Evolutionary conservation across 2,113 vertebrate genomes (phyloP), one percentile per base, ranked within the genome.

Genomic region (Vulpes lagopus): DNA sequence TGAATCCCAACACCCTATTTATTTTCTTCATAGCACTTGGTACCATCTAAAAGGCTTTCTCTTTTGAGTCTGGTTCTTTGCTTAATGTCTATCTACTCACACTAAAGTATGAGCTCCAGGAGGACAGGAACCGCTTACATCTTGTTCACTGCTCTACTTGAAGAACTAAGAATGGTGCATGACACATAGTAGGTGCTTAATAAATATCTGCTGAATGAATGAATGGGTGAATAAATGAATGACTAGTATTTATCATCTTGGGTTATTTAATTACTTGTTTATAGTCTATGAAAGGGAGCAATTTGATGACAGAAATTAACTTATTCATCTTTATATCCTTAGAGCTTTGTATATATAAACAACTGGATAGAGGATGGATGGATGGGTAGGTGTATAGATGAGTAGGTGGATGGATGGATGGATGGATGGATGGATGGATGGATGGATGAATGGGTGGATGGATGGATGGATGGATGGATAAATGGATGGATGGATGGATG

Each of bases 371-470:
- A 73, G 25, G 53, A 79, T 20, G 16, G 22, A 35, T 23, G 27
- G 8, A 17, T 23, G 20, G 35, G 2, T 17, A 30, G 35, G 15
- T 14, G 17, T 49, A 19, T 22, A 3, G 38, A 22, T 2, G 4
- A 38, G 3, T 25, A 20, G 65, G 3, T 19, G 11, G 38, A 7
- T 11, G 3, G 27, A 3, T 17, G 30, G 27, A 8, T n/a, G 51
- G 25, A 15, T 9, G 11, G 20, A 3, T 60, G 49, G 32, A 3
- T 43, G 4, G 38, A 2, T 23, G 25, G 23, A 0, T 32, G 11
- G 62, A 0, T 5, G 0, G 51, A 12, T 69, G 1, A 11, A 0
- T 8, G 1, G 51, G 3, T 60, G 16, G 0, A 1, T 59, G 7
- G 35, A 2, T 49, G 19, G 71, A 3, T 25, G 7, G 4, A 4